Conservation (phyloP, 2,797 vertebrate genomes). For the Echeneis naucrates region DNA sequence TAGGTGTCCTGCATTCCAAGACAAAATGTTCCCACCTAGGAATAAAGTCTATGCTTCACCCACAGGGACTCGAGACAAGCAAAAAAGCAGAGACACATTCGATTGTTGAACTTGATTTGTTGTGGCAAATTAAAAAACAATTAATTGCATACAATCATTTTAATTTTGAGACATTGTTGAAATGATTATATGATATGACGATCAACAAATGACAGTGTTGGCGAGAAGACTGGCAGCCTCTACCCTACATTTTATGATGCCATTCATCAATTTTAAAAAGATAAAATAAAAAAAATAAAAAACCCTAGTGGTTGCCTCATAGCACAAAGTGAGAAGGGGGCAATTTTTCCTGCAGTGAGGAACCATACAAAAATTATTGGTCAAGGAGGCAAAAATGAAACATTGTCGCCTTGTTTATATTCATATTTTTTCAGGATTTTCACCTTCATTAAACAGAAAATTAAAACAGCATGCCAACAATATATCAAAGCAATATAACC, state of each 20-base stretch:
- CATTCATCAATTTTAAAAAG: constrained; percentile 46
- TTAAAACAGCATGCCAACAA: not conserved
- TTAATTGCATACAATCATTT: constrained; percentile 20
- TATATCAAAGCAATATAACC: not conserved
- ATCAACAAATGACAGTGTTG: constrained; percentile 21
- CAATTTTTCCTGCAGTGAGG: constrained; percentile 2
- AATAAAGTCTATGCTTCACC: constrained; percentile 49
- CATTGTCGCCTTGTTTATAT: not conserved
- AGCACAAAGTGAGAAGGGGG: constrained; percentile 17
- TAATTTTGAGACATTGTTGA: constrained; percentile 30
- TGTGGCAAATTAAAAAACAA: constrained; percentile 35
- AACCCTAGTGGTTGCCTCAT: constrained; percentile 36
- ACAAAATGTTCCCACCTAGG: constrained; percentile 64
- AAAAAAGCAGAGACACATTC: constrained; percentile 14
- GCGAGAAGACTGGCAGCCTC: constrained; percentile 27
- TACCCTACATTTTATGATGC: constrained; percentile 24
- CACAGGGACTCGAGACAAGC: constrained; percentile 24
- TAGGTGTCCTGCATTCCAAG: constrained; percentile 63
- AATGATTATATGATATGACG: constrained; percentile 22
- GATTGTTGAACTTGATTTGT: constrained; percentile 9
- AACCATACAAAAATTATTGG: not conserved
- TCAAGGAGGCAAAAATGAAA: not conserved
- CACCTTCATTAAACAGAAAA: not conserved
- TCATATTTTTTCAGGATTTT: not conserved
- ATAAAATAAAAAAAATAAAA: not conserved